Evolutionary conservation across 2,797 vertebrate genomes (phyloP), one percentile per base, ranked within the genome.

Genomic region (Dendrocincla tyrannina): DNA sequence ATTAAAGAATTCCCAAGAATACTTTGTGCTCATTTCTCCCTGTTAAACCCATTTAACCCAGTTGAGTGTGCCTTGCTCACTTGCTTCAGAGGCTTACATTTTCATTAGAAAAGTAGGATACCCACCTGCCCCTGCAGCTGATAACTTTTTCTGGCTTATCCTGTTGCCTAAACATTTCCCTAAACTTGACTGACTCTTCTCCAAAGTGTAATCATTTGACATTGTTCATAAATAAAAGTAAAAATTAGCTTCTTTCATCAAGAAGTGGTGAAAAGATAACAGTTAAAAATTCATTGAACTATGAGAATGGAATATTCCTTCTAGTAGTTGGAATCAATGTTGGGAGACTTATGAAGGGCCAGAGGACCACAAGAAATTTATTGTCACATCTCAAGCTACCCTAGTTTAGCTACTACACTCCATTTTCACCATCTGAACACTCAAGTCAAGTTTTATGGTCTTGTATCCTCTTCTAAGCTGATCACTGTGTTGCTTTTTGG

Each of bases 1-100:
- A 95, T 94, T 96, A 94, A 93, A 95, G 88, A 92, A 90, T 88
- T 94, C 69, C 88, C 82, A 79, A 94, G 82, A 93, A 95, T 89
- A 95, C 95, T 93, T 88, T 91, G 72, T 73, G 49, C 66, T 96
- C 35, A 89, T 92, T 92, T 95, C 73, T 91, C 66, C 55, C 68
- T 91, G n/a, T 91, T 96, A 83, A 96, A 89, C 37, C 59, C 73
- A 78, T 94, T 86, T 94, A 93, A 88, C 63, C 69, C 67, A 84
- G 79, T 28, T 66, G 70, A 81, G 14, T 2, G 0, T 89, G 87
- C 60, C 69, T 91, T 89, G 35, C 62, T 89, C 47, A 75, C 62
- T 94, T 91, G 47, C 55, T 82, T 89, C 59, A 53, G 17, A 73
- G 42, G 72, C 24, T 58, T 39, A 47, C 7, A 63, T 70, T 91